A percentile compares a stretch with the other conserved stretches of the same genome.
Conservation (phyloP, 1,140 invertebrate genomes). For the Mercenaria mercenaria region DNA sequence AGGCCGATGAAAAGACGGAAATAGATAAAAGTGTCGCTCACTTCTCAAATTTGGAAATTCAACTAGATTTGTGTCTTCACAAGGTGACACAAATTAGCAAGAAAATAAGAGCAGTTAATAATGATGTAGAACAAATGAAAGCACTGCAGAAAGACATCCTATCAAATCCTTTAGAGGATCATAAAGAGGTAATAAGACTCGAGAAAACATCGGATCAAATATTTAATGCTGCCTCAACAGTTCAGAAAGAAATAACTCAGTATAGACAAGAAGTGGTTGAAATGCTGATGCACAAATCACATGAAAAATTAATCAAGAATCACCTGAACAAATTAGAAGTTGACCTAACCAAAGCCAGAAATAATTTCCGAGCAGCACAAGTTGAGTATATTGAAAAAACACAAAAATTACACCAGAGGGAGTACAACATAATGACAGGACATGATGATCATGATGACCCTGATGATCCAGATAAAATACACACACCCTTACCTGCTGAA, state of each 20-base stretch:
- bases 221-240: not conserved
- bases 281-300: not conserved
- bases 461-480: not conserved
- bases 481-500: not conserved
- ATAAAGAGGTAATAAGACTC: constrained; percentile 19
- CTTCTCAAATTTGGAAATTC: not conserved
- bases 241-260: constrained; percentile 28
- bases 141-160: constrained; percentile 45
- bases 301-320: constrained; percentile 39
- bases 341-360: constrained; percentile 29
- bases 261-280: not conserved
- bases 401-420: constrained; percentile 44
- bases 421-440: constrained; percentile 31
- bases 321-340: constrained; percentile 26
- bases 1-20: not conserved
- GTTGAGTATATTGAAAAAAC: constrained; percentile 49
- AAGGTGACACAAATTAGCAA: constrained; percentile 38
- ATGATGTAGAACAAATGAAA: constrained; percentile 40
- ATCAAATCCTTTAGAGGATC: constrained; percentile 30
- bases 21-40: not conserved
- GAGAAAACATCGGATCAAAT: constrained; percentile 39
- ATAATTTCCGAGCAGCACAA: constrained; percentile 39
- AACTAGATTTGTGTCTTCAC: constrained; percentile 33
- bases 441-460: constrained; percentile 18
- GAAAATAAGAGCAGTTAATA: constrained; percentile 3